Base-by-base conservation (phyloP, 2,113 vertebrate species). In the Promerops cafer region DNA sequence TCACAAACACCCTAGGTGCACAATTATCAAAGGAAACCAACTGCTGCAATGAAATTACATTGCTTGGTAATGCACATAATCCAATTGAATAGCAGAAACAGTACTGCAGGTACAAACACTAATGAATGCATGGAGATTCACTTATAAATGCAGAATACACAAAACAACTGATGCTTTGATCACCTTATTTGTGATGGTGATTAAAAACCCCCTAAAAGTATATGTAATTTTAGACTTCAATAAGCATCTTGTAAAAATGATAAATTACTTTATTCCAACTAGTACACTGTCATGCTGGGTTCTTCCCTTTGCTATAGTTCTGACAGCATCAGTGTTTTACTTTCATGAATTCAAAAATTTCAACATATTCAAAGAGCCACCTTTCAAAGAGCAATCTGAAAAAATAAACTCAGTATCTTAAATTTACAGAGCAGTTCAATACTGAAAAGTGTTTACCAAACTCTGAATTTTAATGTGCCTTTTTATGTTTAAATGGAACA, bases 281-380 rank as follows among this genome's bases (percentile, higher is more conserved):
- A 70, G 53, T 9, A 26, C 2, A 9, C 3, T 31, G 11, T 8
- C 42, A 35, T 0, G 1, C 10, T 31, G 12, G 60, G 27, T 18
- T 70, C 47, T 72, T 61, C 56, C 26, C 39, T 78, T 74, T 56
- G 31, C 40, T 69, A 17, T 39, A 24, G 13, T 33, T 78, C 61
- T 71, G 65, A 63, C 21, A 54, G 19, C 11, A 78, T 26, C 69
- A 22, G 4, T 35, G 27, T 24, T 94, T 59, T 28, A 40, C 37
- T 28, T 61, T 16, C 45, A 53, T 2, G 15, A 54, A 52, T 28
- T 63, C 16, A 86, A 77, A 33, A 40, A 53, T 11, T 17, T 63
- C 75, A 61, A n/a, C 13, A 3, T 9, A 15, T 4, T 57, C 53
- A 52, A n/a, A n/a, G n/a, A 5, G 27, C 16, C 59, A 56, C 16